Percentiles rank a stretch among this genome's conserved stretches.
These are phyloP conservation scores for Megaustenia siamemsis DNA, from an alignment of 2,888 invertebrate species.

Conservation along the genomic window DNA sequence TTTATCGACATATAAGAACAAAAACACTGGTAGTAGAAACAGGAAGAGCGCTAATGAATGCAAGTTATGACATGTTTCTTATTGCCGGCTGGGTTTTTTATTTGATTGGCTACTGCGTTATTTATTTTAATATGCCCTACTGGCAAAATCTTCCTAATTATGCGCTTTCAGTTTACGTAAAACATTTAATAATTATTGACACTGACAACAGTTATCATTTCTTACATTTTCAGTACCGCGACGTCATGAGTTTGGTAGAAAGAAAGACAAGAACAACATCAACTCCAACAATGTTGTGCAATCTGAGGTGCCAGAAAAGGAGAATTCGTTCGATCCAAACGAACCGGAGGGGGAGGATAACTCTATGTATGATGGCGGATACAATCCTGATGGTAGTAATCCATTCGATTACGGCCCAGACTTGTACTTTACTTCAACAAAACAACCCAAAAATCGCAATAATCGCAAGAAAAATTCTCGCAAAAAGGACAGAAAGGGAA, in stretches of 20 bases:
- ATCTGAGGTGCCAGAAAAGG: not conserved
- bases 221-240: conserved; percentile 8
- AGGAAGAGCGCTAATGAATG: too few relatives aligned
- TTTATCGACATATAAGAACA: too few relatives aligned
- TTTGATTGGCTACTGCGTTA: too few relatives aligned
- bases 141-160: too few relatives aligned
- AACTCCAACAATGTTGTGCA: conserved; percentile 10
- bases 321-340: not conserved
- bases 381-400: conserved; percentile 7
- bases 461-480: conserved; percentile 50
- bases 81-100: too few relatives aligned
- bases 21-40: too few relatives aligned
- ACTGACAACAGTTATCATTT: too few relatives aligned
- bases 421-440: conserved; percentile 42
- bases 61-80: too few relatives aligned
- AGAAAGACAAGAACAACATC: not conserved
- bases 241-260: not conserved
- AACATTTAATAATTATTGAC: too few relatives aligned
- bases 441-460: conserved; percentile 23
- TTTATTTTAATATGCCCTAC: too few relatives aligned
- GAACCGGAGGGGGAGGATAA: not conserved
- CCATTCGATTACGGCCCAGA: conserved; percentile 28
- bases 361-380: conserved; percentile 10
- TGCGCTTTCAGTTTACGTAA: too few relatives aligned
- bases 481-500: conserved; percentile 51